Conservation (phyloP, 2,113 vertebrate species). For the Conger conger region DNA sequence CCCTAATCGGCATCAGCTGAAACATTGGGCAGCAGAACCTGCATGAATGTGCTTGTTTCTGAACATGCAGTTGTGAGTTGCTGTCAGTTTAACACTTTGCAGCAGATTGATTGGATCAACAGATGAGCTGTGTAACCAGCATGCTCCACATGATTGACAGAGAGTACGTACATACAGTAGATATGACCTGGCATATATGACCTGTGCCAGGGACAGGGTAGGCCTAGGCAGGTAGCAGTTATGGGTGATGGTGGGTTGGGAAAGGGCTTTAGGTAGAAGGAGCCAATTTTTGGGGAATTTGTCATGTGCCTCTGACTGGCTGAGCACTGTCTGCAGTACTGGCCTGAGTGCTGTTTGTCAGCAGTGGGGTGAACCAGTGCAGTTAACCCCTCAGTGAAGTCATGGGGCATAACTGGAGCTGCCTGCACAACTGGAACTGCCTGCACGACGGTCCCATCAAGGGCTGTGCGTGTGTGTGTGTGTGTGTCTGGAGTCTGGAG, state of each 20-base stretch:
- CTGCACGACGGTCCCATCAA: slow-evolving; percentile 45
- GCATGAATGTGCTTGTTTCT: neutral
- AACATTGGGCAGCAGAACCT: neutral
- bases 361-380: slow-evolving; percentile 39
- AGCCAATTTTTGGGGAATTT: neutral
- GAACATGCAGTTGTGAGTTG: neutral
- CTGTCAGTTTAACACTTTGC: neutral
- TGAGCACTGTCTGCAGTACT: neutral
- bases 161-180: no score
- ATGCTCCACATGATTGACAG: neutral
- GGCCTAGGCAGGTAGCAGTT: neutral
- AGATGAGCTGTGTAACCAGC: neutral
- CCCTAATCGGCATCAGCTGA: neutral
- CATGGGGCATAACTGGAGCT: slow-evolving; percentile 24
- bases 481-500: neutral
- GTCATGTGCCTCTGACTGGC: neutral
- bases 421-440: no score
- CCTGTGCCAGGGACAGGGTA: no score
- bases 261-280: neutral
- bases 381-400: slow-evolving; percentile 40
- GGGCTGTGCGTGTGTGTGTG: neutral
- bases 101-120: neutral
- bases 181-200: no score
- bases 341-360: neutral
- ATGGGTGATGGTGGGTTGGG: neutral